Percentiles rank a stretch among this genome's conserved stretches.
Evolutionary conservation across 1,140 invertebrate species (phyloP).

Genomic region (Pogonognathellus flavescens): DNA sequence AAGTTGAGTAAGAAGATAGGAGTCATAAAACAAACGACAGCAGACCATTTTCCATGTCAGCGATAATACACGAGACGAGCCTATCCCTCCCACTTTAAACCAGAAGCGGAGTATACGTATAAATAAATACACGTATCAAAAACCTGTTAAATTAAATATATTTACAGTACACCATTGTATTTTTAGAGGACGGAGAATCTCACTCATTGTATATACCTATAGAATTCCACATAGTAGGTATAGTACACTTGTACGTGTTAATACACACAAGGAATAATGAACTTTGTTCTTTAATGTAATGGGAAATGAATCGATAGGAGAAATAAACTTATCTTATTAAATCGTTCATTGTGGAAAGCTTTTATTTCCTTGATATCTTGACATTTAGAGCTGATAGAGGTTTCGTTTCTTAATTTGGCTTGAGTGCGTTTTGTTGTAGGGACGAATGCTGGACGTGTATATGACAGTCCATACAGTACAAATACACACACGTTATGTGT

Average conservation of each 20-base stretch:
- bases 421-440: conserved; percentile 31
- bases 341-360: not conserved
- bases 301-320: not conserved
- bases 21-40: conserved; percentile 18
- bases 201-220: not conserved
- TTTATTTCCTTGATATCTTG: not conserved
- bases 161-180: not conserved
- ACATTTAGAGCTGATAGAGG: conserved; percentile 3
- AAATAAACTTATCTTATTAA: not conserved
- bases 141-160: not conserved
- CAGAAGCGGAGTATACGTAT: not conserved
- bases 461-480: no score
- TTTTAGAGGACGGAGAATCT: not conserved
- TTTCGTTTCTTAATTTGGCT: conserved; percentile 20
- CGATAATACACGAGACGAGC: not conserved
- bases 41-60: conserved; percentile 42
- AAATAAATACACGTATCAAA: not conserved
- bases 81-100: not conserved
- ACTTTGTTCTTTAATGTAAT: not conserved
- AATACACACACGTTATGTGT: no score
- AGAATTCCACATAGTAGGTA: not conserved
- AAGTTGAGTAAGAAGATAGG: conserved; percentile 22
- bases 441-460: not conserved
- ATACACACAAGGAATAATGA: not conserved
- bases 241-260: not conserved